Evolutionary conservation across 1,140 invertebrate genomes (phyloP).

Genomic region (Theocolax elegans): DNA sequence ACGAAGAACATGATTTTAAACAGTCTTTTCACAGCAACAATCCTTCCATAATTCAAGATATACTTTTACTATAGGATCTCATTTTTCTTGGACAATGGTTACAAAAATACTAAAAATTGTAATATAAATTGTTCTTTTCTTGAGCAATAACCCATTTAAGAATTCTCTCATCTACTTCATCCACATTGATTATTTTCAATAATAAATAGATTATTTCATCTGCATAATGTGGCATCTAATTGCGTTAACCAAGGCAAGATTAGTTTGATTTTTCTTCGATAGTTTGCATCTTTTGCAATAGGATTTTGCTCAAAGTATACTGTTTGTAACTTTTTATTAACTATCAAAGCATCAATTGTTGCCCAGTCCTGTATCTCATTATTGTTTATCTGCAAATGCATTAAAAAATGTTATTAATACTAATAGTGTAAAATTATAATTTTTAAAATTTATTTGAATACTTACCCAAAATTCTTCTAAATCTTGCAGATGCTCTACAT

Average conservation of each 20-base stretch:
- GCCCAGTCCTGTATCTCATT: slow-evolving; percentile 91
- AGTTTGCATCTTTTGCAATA: slow-evolving; percentile 84
- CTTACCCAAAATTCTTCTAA: slow-evolving; percentile 95
- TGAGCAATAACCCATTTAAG: slow-evolving; percentile 2
- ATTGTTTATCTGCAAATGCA: slow-evolving; percentile 84
- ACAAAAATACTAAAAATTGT: slow-evolving; percentile 21
- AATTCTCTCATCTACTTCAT: background rate
- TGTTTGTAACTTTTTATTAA: slow-evolving; percentile 84
- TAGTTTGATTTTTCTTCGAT: slow-evolving; percentile 92
- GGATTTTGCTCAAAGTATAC: slow-evolving; percentile 96
- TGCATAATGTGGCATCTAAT: slow-evolving; percentile 94
- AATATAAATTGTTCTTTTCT: slow-evolving; percentile 21
- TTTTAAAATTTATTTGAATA: slow-evolving; percentile 36
- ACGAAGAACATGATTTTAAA: slow-evolving; percentile 24
- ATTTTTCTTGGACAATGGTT: background rate
- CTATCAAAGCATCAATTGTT: slow-evolving; percentile 79
- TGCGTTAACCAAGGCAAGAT: slow-evolving; percentile 87
- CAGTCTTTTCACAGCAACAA: slow-evolving; percentile 13
- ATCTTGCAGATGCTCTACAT: slow-evolving; percentile 78
- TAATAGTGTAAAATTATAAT: slow-evolving; percentile 12
- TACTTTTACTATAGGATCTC: background rate
- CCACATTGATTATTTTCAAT: slow-evolving; percentile 1
- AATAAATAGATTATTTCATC: slow-evolving; percentile 58
- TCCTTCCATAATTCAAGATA: background rate
- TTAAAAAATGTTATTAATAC: slow-evolving; percentile 29